Conservation (phyloP, 2,113 vertebrate species). For the Hippoglossus stenolepis region DNA sequence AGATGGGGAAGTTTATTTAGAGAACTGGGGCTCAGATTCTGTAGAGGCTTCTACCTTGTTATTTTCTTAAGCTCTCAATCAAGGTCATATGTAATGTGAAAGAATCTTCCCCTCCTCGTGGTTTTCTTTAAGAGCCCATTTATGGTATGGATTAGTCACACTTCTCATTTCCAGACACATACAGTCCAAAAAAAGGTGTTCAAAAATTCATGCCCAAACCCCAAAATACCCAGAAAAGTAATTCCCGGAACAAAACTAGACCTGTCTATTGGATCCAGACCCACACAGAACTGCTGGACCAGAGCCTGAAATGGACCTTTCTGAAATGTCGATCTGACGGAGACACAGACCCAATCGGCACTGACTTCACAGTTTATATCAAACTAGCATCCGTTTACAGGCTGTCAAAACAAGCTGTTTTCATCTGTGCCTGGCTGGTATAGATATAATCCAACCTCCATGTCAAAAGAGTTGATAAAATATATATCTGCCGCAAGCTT, state of each 20-base stretch:
- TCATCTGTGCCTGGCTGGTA: background rate
- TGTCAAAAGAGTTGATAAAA: too few species aligned
- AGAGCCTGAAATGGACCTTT: too few species aligned
- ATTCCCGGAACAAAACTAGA: too few species aligned
- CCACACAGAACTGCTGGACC: too few species aligned
- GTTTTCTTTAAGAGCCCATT: background rate
- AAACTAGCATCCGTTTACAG: background rate
- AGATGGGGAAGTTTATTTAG: background rate
- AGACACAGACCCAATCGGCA: too few species aligned
- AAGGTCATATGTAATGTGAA: background rate
- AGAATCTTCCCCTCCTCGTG: background rate
- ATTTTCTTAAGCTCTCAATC: background rate
- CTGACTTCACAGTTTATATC: background rate
- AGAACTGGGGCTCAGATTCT: background rate
- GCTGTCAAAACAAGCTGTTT: background rate
- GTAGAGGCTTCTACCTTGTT: background rate
- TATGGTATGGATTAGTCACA: background rate
- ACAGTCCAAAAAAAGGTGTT: background rate
- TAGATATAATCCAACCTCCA: too few species aligned
- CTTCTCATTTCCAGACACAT: background rate
- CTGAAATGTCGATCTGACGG: too few species aligned
- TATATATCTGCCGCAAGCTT: too few species aligned
- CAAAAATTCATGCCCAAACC: too few species aligned
- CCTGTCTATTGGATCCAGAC: too few species aligned
- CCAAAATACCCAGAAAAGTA: too few species aligned